Evolutionary conservation across 35 echinoderm and acorn worm genomes (phyloP), one percentile per base, ranked within the genome.

Genomic region (Heliocidaris erythrogramma): DNA sequence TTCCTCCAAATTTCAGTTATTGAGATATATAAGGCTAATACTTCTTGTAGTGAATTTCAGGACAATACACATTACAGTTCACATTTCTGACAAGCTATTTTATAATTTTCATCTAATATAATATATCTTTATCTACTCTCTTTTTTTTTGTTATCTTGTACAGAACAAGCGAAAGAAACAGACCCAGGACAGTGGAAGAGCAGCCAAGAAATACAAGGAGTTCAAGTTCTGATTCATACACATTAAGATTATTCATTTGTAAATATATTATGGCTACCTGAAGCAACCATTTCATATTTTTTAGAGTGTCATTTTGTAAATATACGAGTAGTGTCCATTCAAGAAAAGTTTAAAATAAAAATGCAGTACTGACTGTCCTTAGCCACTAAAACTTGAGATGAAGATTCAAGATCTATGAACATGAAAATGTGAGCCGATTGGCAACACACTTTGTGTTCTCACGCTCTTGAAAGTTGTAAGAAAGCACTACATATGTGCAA

Each of bases 131-230:
- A 87, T 87, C 24, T 13, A 87, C 85, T 42, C 29, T 9, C 85
- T 87, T 95, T 86, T 93, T 59, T 32, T 95, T 92, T 49, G 31
- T 48, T 60, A 93, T 47, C 42, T 94, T 94, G 94, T 60, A 16
- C 98, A 99, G 98, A 99, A 99, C 88, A 99, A 99, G 92, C 97
- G 98, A 90, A 99, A 99, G 93, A 97, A 97, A 42, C 98, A 99
- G 93, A 97, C 93, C 18, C 98, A 99, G 65, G 98, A 99, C 89
- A 98, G 93, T 93, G 95, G 95, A 9, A 96, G 95, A 86, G 94
- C 97, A 56, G 93, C 96, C 88, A 99, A 99, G 94, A 99, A 99
- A 91, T 99, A 99, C 94, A 99, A 99, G 88, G 98, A 99, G 94
- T 99, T 99, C 94, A 99, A 99, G 61, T 99, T 99, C 89, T 99